Percentiles rank a stretch among this genome's conserved stretches.
Conservation (phyloP, 2,797 vertebrate species). For the Passerculus sandwichensis region DNA sequence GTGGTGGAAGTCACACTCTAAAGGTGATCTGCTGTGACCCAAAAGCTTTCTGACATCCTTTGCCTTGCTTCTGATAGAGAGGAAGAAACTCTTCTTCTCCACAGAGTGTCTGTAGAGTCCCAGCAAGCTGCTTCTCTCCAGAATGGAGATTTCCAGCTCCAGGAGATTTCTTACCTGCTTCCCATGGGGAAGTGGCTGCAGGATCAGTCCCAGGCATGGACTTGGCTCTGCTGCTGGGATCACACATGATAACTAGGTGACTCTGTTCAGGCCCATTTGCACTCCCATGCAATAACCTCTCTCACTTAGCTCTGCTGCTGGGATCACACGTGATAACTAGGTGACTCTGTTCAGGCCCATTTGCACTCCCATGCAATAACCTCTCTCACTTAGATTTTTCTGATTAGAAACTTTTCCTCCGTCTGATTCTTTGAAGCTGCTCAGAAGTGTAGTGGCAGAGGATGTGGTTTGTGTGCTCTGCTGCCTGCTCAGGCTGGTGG, state of each 20-base stretch:
- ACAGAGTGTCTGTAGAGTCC: background rate
- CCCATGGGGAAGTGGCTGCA: background rate
- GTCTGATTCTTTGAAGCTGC: background rate
- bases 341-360: background rate
- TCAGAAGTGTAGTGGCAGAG: background rate
- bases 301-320: background rate
- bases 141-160: background rate
- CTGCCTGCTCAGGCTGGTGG: background rate
- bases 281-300: background rate
- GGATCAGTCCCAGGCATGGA: background rate
- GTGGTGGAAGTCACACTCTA: constrained; percentile 61
- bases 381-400: background rate
- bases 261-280: background rate
- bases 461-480: background rate
- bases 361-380: background rate
- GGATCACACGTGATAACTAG: background rate
- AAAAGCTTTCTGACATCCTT: constrained; percentile 57
- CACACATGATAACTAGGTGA: background rate
- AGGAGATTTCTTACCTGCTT: constrained; percentile 32
- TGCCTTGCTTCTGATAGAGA: constrained; percentile 42
- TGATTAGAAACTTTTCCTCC: background rate
- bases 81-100: constrained; percentile 51
- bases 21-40: constrained; percentile 71
- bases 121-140: background rate
- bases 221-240: background rate